Evolutionary conservation across 2,113 vertebrate species (phyloP).

Genomic region (Gracilinanus agilis): DNA sequence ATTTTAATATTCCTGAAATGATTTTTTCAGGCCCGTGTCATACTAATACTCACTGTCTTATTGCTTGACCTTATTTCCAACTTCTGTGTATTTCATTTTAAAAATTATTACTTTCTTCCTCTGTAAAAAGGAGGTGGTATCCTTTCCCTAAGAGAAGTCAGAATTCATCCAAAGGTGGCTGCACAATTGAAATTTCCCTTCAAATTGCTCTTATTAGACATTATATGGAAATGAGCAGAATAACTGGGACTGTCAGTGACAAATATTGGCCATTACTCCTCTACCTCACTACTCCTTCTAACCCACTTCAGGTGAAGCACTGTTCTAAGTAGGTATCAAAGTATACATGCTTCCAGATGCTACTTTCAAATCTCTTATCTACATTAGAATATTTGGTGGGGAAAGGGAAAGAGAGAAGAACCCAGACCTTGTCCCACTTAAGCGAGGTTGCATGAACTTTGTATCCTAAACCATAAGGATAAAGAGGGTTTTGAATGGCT

Average conservation of each 20-base stretch:
- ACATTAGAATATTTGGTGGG: not conserved
- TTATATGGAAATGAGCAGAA: not conserved
- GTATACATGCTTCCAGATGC: not conserved
- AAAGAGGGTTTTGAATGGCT: slow-evolving; percentile 14
- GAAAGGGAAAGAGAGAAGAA: not conserved
- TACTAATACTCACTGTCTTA: not conserved
- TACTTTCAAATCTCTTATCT: not conserved
- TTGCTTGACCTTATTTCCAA: not conserved
- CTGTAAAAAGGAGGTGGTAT: not conserved
- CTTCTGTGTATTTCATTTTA: not conserved
- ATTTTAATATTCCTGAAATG: not conserved
- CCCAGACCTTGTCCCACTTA: not conserved
- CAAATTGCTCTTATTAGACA: not conserved
- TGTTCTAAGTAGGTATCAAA: not conserved
- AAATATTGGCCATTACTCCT: not conserved
- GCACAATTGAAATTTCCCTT: not conserved
- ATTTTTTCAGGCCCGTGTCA: not conserved
- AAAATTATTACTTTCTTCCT: not conserved
- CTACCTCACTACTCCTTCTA: not conserved
- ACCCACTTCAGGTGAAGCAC: not conserved
- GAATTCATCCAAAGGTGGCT: not conserved
- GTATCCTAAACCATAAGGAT: slow-evolving; percentile 9
- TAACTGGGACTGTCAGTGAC: not conserved
- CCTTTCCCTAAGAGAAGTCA: not conserved
- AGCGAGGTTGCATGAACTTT: not conserved